Conservation (phyloP, 2,888 invertebrate genomes). For the Tupiocoris notatus region DNA sequence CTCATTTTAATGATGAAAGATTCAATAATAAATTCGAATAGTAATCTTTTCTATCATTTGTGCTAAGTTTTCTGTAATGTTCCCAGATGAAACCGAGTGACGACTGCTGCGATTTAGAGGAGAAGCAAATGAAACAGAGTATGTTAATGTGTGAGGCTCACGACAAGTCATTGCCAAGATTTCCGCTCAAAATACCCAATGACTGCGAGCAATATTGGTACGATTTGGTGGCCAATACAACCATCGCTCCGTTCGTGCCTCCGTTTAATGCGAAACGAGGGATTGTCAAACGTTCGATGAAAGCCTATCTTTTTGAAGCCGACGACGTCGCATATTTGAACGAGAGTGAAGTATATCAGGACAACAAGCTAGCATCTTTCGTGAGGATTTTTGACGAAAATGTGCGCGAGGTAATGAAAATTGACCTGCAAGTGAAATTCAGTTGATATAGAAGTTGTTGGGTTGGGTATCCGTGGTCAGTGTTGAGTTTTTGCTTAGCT, state of each 20-base stretch:
- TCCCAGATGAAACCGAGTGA: slow-evolving; percentile 27
- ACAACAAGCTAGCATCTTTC: background rate
- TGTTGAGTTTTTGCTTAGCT: no score
- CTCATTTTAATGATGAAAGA: background rate
- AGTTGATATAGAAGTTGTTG: no score
- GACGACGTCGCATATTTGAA: background rate
- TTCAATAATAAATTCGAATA: background rate
- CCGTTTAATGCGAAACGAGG: background rate
- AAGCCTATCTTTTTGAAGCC: background rate
- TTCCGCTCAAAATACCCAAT: slow-evolving; percentile 28
- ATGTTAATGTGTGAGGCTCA: slow-evolving; percentile 24
- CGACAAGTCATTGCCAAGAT: slow-evolving; percentile 26
- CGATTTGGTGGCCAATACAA: slow-evolving; percentile 28
- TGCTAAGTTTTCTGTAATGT: background rate
- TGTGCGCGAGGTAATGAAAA: background rate
- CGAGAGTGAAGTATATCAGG: background rate
- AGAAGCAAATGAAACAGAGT: slow-evolving; percentile 22
- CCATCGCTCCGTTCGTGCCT: background rate
- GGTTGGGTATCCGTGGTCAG: no score
- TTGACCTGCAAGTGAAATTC: no score
- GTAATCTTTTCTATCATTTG: background rate
- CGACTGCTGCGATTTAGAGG: slow-evolving; percentile 17
- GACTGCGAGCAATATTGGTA: slow-evolving; percentile 38
- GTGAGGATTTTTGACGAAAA: background rate
- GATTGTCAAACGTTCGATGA: slow-evolving; percentile 4